Percentiles rank a stretch among this genome's conserved stretches.
These are phyloP conservation scores for Phengaris alcon DNA, from an alignment of 2,888 invertebrate species.

Conservation along the genomic window DNA sequence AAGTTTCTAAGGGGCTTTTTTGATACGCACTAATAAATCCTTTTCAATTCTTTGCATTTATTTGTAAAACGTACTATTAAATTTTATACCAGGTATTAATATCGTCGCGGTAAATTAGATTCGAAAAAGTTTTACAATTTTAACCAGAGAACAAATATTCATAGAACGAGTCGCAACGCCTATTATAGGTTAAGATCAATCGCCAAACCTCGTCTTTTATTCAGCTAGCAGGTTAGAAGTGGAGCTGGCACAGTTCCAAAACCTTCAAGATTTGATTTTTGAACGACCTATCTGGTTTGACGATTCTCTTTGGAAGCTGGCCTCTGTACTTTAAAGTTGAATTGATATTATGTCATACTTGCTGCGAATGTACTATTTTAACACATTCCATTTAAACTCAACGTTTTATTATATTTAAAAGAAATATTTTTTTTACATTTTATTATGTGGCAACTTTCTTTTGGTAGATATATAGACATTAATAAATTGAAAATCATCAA, in stretches of 20 bases:
- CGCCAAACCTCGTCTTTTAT: conserved; percentile 34
- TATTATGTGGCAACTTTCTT: too few species aligned
- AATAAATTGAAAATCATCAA: too few species aligned
- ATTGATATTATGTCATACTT: conserved; percentile 12
- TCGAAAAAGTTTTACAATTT: conserved; percentile 10
- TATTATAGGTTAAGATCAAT: conserved; percentile 35
- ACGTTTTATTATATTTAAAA: too few species aligned
- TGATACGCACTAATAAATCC: too few species aligned
- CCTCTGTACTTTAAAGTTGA: conserved; percentile 23
- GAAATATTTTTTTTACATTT: too few species aligned
- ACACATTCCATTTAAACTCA: not conserved
- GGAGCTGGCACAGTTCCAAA: conserved; percentile 34
- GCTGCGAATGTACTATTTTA: not conserved
- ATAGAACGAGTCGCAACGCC: conserved; percentile 28
- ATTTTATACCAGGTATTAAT: too few species aligned
- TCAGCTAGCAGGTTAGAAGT: conserved; percentile 35
- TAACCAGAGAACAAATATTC: conserved; percentile 23
- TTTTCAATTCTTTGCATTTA: too few species aligned
- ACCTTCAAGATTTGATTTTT: conserved; percentile 35
- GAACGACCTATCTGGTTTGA: conserved; percentile 35
- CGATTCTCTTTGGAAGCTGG: conserved; percentile 31
- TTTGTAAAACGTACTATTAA: too few species aligned
- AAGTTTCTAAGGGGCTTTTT: too few species aligned
- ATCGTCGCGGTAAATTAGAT: not conserved
- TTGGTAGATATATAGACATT: too few species aligned